Evolutionary conservation across 1,140 invertebrate genomes (phyloP).

Genomic region (Drosophila chauvacae): DNA sequence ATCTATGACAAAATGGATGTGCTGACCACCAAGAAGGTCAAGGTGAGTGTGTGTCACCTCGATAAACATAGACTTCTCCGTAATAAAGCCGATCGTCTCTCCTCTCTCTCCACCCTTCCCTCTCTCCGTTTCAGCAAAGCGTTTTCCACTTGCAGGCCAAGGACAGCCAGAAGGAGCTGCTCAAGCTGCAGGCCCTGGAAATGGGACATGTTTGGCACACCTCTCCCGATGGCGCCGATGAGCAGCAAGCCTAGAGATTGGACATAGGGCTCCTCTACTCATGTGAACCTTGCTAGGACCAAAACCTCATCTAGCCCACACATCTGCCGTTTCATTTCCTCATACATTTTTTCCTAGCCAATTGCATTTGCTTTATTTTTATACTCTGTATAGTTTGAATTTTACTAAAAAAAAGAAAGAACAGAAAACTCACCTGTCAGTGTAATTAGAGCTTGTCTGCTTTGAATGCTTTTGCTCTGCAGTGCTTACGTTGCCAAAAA

Average conservation of each 20-base stretch:
- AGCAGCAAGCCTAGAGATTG: conserved; percentile 57
- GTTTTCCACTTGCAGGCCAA: conserved; percentile 92
- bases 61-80: not conserved
- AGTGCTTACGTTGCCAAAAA: conserved; percentile 40
- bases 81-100: not conserved
- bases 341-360: conserved; percentile 54
- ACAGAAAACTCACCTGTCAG: not conserved
- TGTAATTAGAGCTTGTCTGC: conserved; percentile 4
- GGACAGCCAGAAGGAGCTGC: conserved; percentile 88
- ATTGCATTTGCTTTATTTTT: conserved; percentile 55
- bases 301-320: conserved; percentile 19
- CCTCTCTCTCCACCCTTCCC: not conserved
- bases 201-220: conserved; percentile 78
- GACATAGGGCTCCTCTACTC: conserved; percentile 1
- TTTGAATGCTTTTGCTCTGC: conserved; percentile 46
- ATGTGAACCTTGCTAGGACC: conserved; percentile 25
- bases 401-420: not conserved
- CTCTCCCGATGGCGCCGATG: conserved; percentile 57
- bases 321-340: not conserved
- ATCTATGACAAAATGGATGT: conserved; percentile 97
- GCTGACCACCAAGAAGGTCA: conserved; percentile 91
- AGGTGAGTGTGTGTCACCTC: conserved; percentile 86
- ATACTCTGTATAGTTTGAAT: conserved; percentile 22
- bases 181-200: conserved; percentile 78
- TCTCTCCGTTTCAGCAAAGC: conserved; percentile 86